Percentiles rank a stretch among this genome's conserved stretches.
phyloP scores from a whole-genome alignment of 2,888 invertebrate species.

The Noctua pronuba region DNA sequence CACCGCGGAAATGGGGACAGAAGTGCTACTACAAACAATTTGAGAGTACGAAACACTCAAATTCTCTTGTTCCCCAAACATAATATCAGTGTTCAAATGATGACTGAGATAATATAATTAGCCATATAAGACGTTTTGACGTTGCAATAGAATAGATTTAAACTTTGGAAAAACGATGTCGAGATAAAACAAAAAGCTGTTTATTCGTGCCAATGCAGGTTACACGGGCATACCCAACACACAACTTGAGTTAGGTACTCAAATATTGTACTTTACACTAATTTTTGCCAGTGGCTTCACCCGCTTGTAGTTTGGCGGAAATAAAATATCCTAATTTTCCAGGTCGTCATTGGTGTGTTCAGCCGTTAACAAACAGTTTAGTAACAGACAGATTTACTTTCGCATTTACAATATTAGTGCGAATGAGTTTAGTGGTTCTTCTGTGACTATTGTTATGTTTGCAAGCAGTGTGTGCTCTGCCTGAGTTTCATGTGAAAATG shows the following conservation, averaged over 20 bases:
- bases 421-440: conserved; percentile 9
- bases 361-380: no score
- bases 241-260: neutral
- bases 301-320: neutral
- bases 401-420: neutral
- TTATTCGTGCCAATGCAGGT: no score
- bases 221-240: no score
- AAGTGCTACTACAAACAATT: conserved; percentile 9
- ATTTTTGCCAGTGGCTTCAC: neutral
- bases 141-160: neutral
- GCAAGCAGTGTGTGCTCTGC: conserved; percentile 46
- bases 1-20: conserved; percentile 16
- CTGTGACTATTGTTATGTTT: neutral
- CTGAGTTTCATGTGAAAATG: conserved; percentile 62
- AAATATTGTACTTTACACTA: neutral
- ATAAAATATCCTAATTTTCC: neutral
- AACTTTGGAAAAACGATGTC: neutral
- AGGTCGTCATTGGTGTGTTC: neutral
- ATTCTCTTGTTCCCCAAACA: neutral
- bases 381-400: neutral
- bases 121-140: neutral
- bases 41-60: neutral
- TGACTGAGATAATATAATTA: neutral
- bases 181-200: neutral
- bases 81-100: neutral